Conservation (phyloP, 1,140 invertebrate genomes). For the Littorina saxatilis region DNA sequence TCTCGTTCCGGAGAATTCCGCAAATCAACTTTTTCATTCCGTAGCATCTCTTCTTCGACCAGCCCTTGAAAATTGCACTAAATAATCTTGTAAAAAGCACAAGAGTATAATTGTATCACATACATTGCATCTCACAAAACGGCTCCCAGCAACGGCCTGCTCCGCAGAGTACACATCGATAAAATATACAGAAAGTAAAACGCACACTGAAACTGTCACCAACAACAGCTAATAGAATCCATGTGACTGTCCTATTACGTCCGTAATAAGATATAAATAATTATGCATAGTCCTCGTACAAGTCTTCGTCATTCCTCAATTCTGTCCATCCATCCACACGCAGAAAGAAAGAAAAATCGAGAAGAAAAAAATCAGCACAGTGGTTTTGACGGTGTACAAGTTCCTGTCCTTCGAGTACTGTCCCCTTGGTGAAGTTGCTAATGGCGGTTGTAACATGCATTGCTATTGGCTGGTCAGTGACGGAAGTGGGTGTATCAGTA, state of each 20-base stretch:
- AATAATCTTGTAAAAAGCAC: conserved; percentile 25
- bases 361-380: conserved; percentile 12
- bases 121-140: conserved; percentile 33
- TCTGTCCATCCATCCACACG: conserved; percentile 28
- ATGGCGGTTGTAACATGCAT: conserved; percentile 30
- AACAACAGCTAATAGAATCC: conserved; percentile 24
- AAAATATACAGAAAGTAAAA: conserved; percentile 31
- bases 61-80: conserved; percentile 28
- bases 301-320: not conserved
- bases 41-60: not conserved
- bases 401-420: conserved; percentile 19
- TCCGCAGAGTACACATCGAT: not conserved
- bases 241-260: conserved; percentile 1
- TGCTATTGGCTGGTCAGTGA: conserved; percentile 33
- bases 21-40: not conserved
- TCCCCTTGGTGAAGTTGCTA: conserved; percentile 1
- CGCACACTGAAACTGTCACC: conserved; percentile 26
- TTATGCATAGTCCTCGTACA: conserved; percentile 3
- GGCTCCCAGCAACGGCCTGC: conserved; percentile 29
- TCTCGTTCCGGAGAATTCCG: not conserved
- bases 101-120: conserved; percentile 25
- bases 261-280: not conserved
- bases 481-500: conserved; percentile 12
- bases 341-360: not conserved
- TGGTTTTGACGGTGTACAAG: not conserved